phyloP scores from a whole-genome alignment of 1,140 invertebrate species.

The Philaenus spumarius region DNA sequence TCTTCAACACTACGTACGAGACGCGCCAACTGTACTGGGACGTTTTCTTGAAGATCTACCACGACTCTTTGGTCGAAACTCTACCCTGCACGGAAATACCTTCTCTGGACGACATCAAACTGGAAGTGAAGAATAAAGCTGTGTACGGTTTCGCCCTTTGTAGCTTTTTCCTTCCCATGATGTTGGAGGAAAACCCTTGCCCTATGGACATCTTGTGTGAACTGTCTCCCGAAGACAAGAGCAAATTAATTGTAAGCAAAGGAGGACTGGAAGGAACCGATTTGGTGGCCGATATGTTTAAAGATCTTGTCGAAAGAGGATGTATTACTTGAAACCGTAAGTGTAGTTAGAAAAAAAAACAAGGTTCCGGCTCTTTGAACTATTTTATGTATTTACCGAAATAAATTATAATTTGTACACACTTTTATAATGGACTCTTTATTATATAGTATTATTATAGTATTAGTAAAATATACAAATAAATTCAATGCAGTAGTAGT shows the following conservation, averaged over 20 bases:
- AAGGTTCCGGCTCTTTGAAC: too few relatives aligned
- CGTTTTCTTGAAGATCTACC: slow-evolving; percentile 36
- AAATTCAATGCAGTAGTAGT: too few relatives aligned
- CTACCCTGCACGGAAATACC: neutral
- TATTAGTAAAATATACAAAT: too few relatives aligned
- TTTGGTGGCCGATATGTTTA: neutral
- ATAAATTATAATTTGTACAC: too few relatives aligned
- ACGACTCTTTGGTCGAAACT: slow-evolving; percentile 21
- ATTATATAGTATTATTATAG: too few relatives aligned
- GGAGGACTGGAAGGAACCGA: neutral
- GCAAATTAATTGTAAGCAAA: neutral
- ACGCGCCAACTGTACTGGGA: slow-evolving; percentile 29
- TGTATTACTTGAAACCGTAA: neutral
- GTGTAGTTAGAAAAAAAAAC: too few relatives aligned
- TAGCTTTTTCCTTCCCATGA: slow-evolving; percentile 31
- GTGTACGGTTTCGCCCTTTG: slow-evolving; percentile 36
- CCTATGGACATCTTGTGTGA: neutral
- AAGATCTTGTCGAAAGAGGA: neutral
- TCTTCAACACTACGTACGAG: slow-evolving; percentile 32
- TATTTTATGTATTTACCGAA: too few relatives aligned
- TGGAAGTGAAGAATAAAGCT: slow-evolving; percentile 32
- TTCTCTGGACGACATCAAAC: slow-evolving; percentile 30
- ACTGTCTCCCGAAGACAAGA: neutral
- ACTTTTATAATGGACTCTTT: too few relatives aligned
- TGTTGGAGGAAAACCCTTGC: slow-evolving; percentile 18